phyloP scores from a whole-genome alignment of 53 echinoderm and acorn worm species.

The Luidia sarsii region DNA sequence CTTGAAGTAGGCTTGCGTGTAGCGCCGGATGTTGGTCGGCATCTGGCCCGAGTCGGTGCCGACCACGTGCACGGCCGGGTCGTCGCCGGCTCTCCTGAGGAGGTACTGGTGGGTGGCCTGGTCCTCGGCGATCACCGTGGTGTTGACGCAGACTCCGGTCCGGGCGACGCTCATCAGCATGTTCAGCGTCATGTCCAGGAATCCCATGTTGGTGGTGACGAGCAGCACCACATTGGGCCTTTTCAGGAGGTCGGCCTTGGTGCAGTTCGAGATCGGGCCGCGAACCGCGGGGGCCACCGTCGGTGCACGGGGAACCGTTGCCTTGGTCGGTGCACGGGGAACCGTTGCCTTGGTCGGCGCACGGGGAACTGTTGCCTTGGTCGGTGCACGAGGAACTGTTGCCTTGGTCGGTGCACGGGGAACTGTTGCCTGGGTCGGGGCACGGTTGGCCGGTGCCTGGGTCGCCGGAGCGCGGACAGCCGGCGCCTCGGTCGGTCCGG shows the following conservation, averaged over 20 bases:
- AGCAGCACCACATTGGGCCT: constrained; percentile 12
- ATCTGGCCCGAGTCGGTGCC: not conserved
- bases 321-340: no score
- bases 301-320: no score
- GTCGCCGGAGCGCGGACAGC: no score
- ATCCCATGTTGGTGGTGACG: constrained; percentile 17
- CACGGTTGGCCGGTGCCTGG: no score
- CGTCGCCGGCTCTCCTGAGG: not conserved
- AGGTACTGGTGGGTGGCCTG: not conserved
- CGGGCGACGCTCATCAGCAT: constrained; percentile 6
- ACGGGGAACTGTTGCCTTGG: no score
- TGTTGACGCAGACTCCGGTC: constrained; percentile 3
- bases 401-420: no score
- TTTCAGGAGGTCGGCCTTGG: not conserved
- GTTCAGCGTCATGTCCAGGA: constrained; percentile 13
- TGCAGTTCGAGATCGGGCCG: constrained; percentile 7
- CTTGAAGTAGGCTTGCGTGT: not conserved
- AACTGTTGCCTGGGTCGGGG: no score
- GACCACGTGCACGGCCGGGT: constrained; percentile 4
- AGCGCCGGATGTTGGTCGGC: no score
- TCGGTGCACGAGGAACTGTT: no score
- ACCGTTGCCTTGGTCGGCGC: no score
- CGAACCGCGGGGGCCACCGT: not conserved
- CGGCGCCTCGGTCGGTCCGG: no score
- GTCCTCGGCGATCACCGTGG: constrained; percentile 16